Evolutionary conservation across 2,797 vertebrate genomes (phyloP), one percentile per base, ranked within the genome.

Genomic region (Lophotriccus pileatus): DNA sequence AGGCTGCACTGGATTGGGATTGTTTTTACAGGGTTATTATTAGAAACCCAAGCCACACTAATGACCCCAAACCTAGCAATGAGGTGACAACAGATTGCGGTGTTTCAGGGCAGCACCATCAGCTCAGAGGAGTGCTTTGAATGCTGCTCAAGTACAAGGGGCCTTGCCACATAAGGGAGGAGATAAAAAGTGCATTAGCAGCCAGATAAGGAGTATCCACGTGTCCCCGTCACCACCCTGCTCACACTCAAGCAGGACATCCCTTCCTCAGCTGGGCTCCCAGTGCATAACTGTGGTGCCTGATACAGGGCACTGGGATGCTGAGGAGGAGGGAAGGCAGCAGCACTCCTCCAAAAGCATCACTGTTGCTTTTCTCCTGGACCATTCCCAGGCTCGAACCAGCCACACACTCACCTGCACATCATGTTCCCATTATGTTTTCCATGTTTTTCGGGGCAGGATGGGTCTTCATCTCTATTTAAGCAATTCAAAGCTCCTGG

Each of bases 121-220:
- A 9, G 32, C 44, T 90, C 63, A 14, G 66, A 39, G 75, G 62
- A 37, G 22, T 0, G 7, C 60, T 85, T 44, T 25, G 52, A 87
- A 90, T 41, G 39, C 75, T 87, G 46, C 44, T 85, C n/a, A 74
- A 87, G 68, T 56, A 28, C 37, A 39, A 18, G 41, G 79, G 83
- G 27, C 30, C 23, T 74, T 64, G 32, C 32, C 25, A 34, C 49
- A 50, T 56, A 79, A 78, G 3, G 3, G 77, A 87, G 20, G 49
- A 92, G 90, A 94, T 83, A 90, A 91, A 74, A 94, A 91, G 14
- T 84, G 62, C 84, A 90, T 92, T 92, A 91, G 77, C 24, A 84
- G 43, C 64, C 63, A 78, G 90, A 69, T 88, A 88, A 79, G 39
- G 80, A 84, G 70, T n/a, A 88, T 79, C 67, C 30, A 0, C 74